Conservation (phyloP, 1,140 invertebrate species). For the Drosophila gunungcola region DNA sequence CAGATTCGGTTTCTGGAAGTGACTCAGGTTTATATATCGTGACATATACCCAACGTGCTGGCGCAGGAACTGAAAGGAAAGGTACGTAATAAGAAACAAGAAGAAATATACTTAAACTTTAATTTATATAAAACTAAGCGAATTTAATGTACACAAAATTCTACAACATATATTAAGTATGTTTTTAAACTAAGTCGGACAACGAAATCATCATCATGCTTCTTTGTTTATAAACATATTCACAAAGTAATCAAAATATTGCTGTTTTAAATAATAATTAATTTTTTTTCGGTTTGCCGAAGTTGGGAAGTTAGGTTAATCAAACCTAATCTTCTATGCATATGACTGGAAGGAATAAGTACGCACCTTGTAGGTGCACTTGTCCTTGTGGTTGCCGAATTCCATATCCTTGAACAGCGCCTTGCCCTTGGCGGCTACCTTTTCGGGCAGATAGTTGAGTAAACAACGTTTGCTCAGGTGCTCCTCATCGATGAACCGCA, state of each 20-base stretch:
- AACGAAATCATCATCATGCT: too few relatives aligned
- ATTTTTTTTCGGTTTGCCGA: too few relatives aligned
- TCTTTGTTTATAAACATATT: too few relatives aligned
- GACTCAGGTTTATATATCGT: conserved; percentile 52
- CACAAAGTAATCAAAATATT: too few relatives aligned
- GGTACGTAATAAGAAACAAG: background rate
- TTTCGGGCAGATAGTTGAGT: conserved; percentile 86
- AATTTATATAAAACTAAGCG: too few relatives aligned
- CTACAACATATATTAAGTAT: too few relatives aligned
- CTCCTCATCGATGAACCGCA: conserved; percentile 87
- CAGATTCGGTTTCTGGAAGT: conserved; percentile 85
- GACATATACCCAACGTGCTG: conserved; percentile 45
- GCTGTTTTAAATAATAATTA: too few relatives aligned
- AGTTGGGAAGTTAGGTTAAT: too few relatives aligned
- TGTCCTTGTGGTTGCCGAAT: conserved; percentile 42
- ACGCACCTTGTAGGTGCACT: conserved; percentile 48
- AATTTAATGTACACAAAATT: too few relatives aligned
- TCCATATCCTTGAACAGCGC: conserved; percentile 76
- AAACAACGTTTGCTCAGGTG: conserved; percentile 86
- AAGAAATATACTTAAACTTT: background rate
- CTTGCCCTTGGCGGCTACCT: conserved; percentile 76
- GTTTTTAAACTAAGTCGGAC: too few relatives aligned
- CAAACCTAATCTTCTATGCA: too few relatives aligned
- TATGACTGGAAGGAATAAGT: too few relatives aligned
- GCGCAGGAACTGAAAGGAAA: conserved; percentile 30